Conservation (phyloP, 2,113 vertebrate genomes). For the Hippoglossus stenolepis region DNA sequence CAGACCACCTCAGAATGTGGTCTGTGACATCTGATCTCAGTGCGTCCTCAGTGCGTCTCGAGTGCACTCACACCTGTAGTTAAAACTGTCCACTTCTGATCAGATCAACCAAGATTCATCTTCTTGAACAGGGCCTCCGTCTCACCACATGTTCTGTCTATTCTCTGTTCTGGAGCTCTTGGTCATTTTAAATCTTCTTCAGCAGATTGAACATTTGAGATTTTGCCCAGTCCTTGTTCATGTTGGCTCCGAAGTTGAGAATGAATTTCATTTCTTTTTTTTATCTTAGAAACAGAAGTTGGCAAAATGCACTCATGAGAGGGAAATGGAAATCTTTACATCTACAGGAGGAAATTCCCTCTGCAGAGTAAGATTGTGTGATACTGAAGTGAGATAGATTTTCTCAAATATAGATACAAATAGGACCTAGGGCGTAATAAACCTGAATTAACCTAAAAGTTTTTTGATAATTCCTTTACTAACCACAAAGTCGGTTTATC, state of each 20-base stretch:
- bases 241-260: neutral
- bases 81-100: neutral
- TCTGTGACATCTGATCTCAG: neutral
- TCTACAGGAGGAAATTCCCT: neutral
- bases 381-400: conserved; percentile 18
- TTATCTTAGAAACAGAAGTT: neutral
- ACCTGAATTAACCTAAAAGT: no score
- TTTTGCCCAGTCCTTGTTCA: neutral
- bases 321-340: neutral
- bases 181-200: neutral
- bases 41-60: neutral
- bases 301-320: neutral
- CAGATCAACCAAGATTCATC: neutral
- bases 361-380: neutral
- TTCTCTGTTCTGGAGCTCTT: neutral
- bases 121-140: neutral
- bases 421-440: no score
- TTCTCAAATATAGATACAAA: neutral
- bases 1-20: conserved; percentile 6
- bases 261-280: neutral
- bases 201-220: neutral
- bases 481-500: no score
- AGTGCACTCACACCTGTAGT: neutral
- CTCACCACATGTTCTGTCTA: neutral
- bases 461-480: neutral